Conservation (phyloP, 1,140 invertebrate species). For the Frieseomelitta varia region DNA sequence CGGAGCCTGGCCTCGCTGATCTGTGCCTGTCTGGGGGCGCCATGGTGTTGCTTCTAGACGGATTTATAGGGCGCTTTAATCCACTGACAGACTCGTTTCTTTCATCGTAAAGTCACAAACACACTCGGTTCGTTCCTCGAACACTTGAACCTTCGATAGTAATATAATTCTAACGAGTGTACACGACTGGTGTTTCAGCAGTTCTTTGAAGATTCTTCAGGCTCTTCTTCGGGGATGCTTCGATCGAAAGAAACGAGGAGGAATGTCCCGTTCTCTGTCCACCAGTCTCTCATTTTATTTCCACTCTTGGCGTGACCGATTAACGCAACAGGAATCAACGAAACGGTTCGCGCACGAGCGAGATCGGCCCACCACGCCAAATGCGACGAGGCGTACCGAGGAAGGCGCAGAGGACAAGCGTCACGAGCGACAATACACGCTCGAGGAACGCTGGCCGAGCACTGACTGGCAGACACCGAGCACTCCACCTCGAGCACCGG, state of each 20-base stretch:
- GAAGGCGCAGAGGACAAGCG: not conserved
- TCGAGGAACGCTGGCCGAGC: constrained; percentile 25
- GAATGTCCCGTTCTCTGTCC: not conserved
- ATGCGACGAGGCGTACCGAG: not conserved
- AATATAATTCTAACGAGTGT: not conserved
- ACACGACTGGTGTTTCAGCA: not conserved
- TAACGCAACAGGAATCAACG: no score
- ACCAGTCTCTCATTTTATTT: not conserved
- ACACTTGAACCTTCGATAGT: not conserved
- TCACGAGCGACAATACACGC: not conserved
- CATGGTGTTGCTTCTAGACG: constrained; percentile 60
- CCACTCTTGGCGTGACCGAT: not conserved
- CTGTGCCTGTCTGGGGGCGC: constrained; percentile 77
- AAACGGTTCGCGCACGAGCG: not conserved
- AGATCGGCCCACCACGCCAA: not conserved
- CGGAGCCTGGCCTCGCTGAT: constrained; percentile 71
- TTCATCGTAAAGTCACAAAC: constrained; percentile 38
- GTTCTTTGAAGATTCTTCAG: not conserved
- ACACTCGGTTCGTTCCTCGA: not conserved
- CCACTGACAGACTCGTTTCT: constrained; percentile 26
- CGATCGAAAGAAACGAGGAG: not conserved
- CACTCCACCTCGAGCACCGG: constrained; percentile 42
- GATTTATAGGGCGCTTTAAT: constrained; percentile 23
- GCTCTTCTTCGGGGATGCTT: not conserved
- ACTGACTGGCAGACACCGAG: constrained; percentile 48